phyloP scores from a whole-genome alignment of 2,113 vertebrate species.

The Garra rufa region DNA sequence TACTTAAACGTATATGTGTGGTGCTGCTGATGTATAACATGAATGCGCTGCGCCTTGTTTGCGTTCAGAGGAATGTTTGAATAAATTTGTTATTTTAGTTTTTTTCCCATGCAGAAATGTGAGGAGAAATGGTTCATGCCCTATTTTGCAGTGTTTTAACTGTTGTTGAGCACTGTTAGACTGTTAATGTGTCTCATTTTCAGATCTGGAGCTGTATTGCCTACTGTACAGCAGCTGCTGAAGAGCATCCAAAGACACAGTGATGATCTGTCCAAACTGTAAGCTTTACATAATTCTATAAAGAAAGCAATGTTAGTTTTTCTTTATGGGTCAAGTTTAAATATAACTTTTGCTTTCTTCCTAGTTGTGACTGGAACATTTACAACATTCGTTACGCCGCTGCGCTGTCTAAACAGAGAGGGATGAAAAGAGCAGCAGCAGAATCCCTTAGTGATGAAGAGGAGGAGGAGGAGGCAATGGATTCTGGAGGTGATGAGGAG shows the following conservation, averaged over 20 bases:
- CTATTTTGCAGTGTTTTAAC: background rate
- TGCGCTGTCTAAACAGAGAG: slow-evolving; percentile 86
- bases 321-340: background rate
- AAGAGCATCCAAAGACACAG: slow-evolving; percentile 89
- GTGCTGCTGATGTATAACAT: too few species aligned
- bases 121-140: background rate
- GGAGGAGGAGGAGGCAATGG: background rate
- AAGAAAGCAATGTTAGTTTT: background rate
- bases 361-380: slow-evolving; percentile 93
- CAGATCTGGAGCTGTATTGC: slow-evolving; percentile 86
- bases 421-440: slow-evolving; percentile 78
- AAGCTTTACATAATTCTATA: slow-evolving; percentile 62
- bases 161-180: background rate
- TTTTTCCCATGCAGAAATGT: background rate
- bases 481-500: slow-evolving; percentile 55
- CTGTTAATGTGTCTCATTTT: slow-evolving; percentile 20
- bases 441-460: slow-evolving; percentile 59
- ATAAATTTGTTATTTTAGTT: too few species aligned
- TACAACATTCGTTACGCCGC: slow-evolving; percentile 85
- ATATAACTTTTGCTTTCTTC: background rate
- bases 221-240: slow-evolving; percentile 88
- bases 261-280: slow-evolving; percentile 92
- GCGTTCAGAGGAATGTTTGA: too few species aligned
- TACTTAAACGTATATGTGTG: too few species aligned
- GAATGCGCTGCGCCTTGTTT: too few species aligned